Evolutionary conservation across 2,888 invertebrate genomes (phyloP), one percentile per base, ranked within the genome.

Genomic region (Bombylius major): DNA sequence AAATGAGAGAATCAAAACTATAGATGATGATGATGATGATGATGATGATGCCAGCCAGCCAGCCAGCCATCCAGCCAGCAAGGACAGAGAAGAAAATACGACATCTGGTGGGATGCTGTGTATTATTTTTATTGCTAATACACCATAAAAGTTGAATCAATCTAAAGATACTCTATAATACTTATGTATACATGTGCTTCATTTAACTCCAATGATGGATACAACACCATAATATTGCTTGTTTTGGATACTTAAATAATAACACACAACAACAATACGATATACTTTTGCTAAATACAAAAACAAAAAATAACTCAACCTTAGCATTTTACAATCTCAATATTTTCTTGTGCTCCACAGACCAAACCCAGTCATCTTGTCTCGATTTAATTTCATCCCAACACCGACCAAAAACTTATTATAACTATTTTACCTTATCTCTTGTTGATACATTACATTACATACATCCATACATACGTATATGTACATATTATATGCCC

Each of bases 31-130:
- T 23, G 23, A 23, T 23, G 23, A 23, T 23, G 23, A 23, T 23
- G 23, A 23, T 36, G 47, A 44, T 45, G 44, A 50, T 46, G 46
- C 36, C 50, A 46, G 23, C 23, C 23, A 23, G 23, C 23, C 23
- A 23, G 23, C 23, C 23, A 23, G 23, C 23, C 39, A 39, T 39
- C 8, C 8, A 14, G 14, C n/a, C 14, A 45, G 45, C 14, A 45
- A 14, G 51, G 51, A 51, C 42, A 51, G 55, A 51, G 51, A 51
- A 12, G 51, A 44, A 55, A 46, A 51, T 34, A 51, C 50, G 55
- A 51, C 51, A 51, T 51, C 55, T 55, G 55, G 55, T 51, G 55
- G 55, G 55, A 55, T 55, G 55, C 51, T 51, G 55, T 39, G 42
- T 44, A 42, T 31, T 36, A 42, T 11, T 11, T 42, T 42, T 42